Evolutionary conservation across 2,113 vertebrate species (phyloP).

Genomic region (Muscicapa adusta): DNA sequence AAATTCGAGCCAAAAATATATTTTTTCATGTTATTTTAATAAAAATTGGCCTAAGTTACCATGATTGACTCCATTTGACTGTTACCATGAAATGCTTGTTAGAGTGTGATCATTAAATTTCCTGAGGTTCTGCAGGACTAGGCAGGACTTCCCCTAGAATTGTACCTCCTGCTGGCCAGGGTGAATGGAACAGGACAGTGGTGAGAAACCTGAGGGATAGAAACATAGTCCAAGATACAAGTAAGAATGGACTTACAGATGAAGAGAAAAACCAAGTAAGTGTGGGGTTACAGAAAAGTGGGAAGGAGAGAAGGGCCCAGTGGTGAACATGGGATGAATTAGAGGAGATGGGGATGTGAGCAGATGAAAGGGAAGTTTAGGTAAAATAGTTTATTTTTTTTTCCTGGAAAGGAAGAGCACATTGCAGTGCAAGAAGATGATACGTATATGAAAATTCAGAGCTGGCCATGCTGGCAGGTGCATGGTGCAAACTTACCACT

Average conservation of each 20-base stretch:
- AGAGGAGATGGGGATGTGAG: not conserved
- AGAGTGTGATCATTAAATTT: not conserved
- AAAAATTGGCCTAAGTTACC: not conserved
- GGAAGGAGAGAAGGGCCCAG: not conserved
- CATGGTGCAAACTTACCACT: not conserved
- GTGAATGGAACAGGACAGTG: not conserved
- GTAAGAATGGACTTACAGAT: not conserved
- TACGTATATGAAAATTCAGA: not conserved
- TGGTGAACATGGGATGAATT: rapidly evolving
- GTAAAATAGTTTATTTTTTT: not conserved
- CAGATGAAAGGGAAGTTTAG: not conserved
- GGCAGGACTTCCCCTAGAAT: not conserved
- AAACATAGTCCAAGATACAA: not conserved
- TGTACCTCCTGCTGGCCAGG: not conserved
- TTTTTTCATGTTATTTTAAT: not conserved
- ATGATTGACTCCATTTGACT: not conserved
- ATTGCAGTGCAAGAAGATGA: not conserved
- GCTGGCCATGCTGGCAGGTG: not conserved
- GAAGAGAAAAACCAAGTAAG: not conserved
- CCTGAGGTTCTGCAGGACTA: not conserved
- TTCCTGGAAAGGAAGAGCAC: not conserved
- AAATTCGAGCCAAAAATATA: not conserved
- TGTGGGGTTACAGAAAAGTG: not conserved
- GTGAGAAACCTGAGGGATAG: not conserved
- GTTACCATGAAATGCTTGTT: not conserved